Evolutionary conservation across 2,888 invertebrate genomes (phyloP), one percentile per base, ranked within the genome.

Genomic region (Melipona bicolor): DNA sequence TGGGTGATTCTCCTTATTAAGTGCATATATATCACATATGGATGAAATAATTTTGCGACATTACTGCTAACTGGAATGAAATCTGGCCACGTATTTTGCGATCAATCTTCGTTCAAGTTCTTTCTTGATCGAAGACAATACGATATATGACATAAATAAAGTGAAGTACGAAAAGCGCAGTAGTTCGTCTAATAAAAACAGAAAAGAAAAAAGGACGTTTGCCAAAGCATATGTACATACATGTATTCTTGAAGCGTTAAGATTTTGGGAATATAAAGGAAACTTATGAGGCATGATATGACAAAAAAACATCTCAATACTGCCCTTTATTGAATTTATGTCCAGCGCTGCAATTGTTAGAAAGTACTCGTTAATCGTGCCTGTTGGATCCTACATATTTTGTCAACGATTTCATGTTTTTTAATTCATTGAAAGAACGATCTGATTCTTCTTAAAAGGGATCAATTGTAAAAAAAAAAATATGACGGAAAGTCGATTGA

Each of bases 181-280:
- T 69, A 56, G 32, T 76, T 65, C 24, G 50, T 77, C 32, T 56
- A 61, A 72, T 19, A 73, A 79, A 62, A 54, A 43, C 36, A 11
- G 15, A 69, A 27, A 49, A 65, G 36, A 69, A 84, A 64, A 68
- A 62, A 56, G 75, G 71, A 80, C 67, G 79, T 73, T 87, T 86
- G 87, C 86, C 83, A 86, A 87, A 86, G 80, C 72, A 65, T 76
- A 77, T 74, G 50, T 79, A 79, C 65, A 79, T 79, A 83, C 52
- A 65, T 72, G 71, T 77, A 71, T 83, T 76, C 69, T 70, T 65
- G 83, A 74, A 65, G 62, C 52, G 27, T 82, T 70, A 61, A 61
- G 61, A 74, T 65, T 74, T 65, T 70, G 65, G 52, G 52, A 70
- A 64, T 24, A 49, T 43, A 65, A 59, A 19, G 32, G 52, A 62